Conservation (phyloP, 2,797 vertebrate genomes). For the Propithecus perrieri region DNA sequence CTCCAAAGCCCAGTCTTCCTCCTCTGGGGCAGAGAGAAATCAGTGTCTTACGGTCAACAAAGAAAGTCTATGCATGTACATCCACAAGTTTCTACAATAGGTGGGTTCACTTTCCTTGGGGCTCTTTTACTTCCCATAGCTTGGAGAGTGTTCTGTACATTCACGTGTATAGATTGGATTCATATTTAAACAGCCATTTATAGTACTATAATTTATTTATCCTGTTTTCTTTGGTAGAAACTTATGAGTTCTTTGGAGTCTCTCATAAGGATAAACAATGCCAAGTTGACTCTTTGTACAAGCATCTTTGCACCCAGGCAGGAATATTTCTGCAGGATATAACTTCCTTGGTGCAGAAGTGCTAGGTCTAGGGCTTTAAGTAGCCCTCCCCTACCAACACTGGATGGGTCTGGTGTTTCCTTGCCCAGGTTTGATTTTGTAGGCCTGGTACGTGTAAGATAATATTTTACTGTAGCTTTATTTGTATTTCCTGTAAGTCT, state of each 20-base stretch:
- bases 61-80: not conserved
- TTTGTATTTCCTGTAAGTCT: not conserved
- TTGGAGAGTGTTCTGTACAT: not conserved
- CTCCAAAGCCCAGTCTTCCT: too few species aligned
- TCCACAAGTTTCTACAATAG: not conserved
- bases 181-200: not conserved
- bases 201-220: not conserved
- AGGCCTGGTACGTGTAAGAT: not conserved
- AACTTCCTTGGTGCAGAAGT: not conserved
- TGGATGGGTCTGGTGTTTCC: not conserved
- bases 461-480: not conserved
- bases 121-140: not conserved
- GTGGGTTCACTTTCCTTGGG: not conserved
- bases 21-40: not conserved
- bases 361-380: not conserved
- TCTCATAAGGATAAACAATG: not conserved
- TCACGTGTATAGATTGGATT: not conserved
- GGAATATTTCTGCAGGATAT: not conserved
- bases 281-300: not conserved
- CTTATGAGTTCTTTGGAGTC: not conserved
- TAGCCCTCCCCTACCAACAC: too few species aligned
- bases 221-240: not conserved
- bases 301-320: not conserved
- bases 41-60: not conserved
- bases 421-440: not conserved